Evolutionary conservation across 53 echinoderm and acorn worm species (phyloP).

Genomic region (Hippasteria phrygiana): DNA sequence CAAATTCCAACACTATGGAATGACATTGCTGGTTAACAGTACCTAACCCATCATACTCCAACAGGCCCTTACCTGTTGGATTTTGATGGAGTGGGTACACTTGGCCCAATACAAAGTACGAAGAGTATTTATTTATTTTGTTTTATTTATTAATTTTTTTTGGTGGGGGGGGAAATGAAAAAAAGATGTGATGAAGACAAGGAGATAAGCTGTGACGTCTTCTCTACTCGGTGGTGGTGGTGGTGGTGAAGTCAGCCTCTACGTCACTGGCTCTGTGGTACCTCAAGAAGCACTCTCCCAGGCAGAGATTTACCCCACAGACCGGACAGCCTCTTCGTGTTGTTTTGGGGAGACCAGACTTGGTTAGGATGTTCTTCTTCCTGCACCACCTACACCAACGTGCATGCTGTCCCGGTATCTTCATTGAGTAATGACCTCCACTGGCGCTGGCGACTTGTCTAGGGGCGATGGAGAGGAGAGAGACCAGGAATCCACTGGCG

Average conservation of each 20-base stretch:
- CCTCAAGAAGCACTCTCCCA: neutral
- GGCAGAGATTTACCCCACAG: constrained; percentile 7
- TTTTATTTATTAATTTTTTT: too few species aligned
- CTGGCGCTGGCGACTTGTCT: neutral
- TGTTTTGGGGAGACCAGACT: neutral
- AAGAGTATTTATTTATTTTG: too few species aligned
- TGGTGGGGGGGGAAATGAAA: too few species aligned
- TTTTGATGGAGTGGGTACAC: too few species aligned
- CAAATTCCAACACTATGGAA: too few species aligned
- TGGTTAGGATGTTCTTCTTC: neutral
- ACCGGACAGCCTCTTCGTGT: neutral
- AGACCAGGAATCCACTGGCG: neutral
- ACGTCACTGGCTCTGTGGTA: neutral
- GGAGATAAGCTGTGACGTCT: too few species aligned
- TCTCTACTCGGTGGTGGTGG: neutral
- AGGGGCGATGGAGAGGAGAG: too few species aligned
- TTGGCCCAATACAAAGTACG: too few species aligned
- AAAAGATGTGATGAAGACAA: too few species aligned
- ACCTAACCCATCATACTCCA: too few species aligned
- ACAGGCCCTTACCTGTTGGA: too few species aligned
- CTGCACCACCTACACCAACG: constrained; percentile 12
- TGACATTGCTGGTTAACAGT: too few species aligned
- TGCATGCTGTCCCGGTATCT: constrained; percentile 13
- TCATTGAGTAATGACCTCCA: constrained; percentile 18
- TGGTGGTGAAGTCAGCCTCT: neutral